These are phyloP conservation scores for Dioctria linearis DNA, from an alignment of 2,888 invertebrate genomes.

Conservation along the genomic window DNA sequence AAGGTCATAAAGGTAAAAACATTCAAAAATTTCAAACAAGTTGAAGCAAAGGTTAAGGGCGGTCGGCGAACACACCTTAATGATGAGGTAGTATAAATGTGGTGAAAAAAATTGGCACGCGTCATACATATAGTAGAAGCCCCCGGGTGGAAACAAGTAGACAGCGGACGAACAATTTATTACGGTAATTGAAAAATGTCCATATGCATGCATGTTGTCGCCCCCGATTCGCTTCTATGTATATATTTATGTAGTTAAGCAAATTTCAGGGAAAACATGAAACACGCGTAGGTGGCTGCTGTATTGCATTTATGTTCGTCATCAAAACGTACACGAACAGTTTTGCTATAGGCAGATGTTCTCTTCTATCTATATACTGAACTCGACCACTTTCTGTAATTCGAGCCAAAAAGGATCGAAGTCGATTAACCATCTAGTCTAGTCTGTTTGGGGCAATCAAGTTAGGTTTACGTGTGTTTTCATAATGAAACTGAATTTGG, in stretches of 20 bases:
- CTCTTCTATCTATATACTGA: too few relatives aligned
- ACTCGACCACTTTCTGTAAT: not conserved
- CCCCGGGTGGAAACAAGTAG: not conserved
- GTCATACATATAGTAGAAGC: not conserved
- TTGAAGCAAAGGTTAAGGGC: slow-evolving; percentile 23
- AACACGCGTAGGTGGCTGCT: not conserved
- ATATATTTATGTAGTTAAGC: not conserved
- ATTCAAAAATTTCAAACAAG: slow-evolving; percentile 35
- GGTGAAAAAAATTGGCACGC: slow-evolving; percentile 42
- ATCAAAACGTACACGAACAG: not conserved
- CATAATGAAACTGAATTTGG: slow-evolving; percentile 35
- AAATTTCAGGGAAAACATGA: not conserved
- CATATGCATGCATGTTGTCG: not conserved
- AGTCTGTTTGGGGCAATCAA: not conserved
- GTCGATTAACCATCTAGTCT: not conserved
- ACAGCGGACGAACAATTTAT: slow-evolving; percentile 25
- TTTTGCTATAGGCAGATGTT: slow-evolving; percentile 22
- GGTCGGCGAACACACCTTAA: slow-evolving; percentile 29
- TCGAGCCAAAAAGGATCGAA: slow-evolving; percentile 29
- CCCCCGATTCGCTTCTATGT: not conserved
- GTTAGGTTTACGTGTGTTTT: slow-evolving; percentile 14
- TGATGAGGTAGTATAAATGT: slow-evolving; percentile 5
- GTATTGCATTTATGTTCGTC: not conserved
- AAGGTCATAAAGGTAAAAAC: slow-evolving; percentile 36
- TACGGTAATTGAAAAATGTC: slow-evolving; percentile 41